Percentiles rank a stretch among this genome's conserved stretches.
Evolutionary conservation across 1,140 invertebrate genomes (phyloP).

Genomic region (Leptopilina clavipes): DNA sequence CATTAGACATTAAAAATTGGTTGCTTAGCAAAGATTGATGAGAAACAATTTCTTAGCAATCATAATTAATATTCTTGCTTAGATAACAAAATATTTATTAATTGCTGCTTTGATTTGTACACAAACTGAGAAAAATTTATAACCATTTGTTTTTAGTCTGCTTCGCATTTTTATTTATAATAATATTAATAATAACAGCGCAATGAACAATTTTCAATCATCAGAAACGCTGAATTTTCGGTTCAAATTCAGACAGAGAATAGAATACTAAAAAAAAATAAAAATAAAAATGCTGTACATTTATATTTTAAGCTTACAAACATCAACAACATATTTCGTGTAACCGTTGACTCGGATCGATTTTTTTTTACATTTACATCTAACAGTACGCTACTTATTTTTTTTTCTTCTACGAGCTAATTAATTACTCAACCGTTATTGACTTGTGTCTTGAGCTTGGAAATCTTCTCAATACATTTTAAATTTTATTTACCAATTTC

Average conservation of each 20-base stretch:
- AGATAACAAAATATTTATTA: constrained; percentile 23
- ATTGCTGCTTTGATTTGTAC: not conserved
- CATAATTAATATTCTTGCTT: not conserved
- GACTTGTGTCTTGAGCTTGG: constrained; percentile 58
- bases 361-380: constrained; percentile 33
- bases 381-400: constrained; percentile 47
- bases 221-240: not conserved
- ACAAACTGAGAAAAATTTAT: constrained; percentile 24
- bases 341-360: constrained; percentile 30
- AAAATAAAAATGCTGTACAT: constrained; percentile 66
- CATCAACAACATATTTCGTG: constrained; percentile 66
- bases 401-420: constrained; percentile 50
- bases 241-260: constrained; percentile 30
- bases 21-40: not conserved
- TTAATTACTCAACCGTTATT: constrained; percentile 47
- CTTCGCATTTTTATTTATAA: constrained; percentile 1
- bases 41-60: not conserved
- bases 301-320: constrained; percentile 74
- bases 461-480: not conserved
- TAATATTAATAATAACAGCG: not conserved
- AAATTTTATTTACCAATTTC: constrained; percentile 22
- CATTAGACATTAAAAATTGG: too few species aligned
- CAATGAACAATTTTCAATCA: constrained; percentile 10
- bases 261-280: constrained; percentile 40
- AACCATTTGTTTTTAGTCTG: not conserved